Base-by-base conservation (phyloP, 2,888 invertebrate genomes). In the Ornithoptera priamus region DNA sequence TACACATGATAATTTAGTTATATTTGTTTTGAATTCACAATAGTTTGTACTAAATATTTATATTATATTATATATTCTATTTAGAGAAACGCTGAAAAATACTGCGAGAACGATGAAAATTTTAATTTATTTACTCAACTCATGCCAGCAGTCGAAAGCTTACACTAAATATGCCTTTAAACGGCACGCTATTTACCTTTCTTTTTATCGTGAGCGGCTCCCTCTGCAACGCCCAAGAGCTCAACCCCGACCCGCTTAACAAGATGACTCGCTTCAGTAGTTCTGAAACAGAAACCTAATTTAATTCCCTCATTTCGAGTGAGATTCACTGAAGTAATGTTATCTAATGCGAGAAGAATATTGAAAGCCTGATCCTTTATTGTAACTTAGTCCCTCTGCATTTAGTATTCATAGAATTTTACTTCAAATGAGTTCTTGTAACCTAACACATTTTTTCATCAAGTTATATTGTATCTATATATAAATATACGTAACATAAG, bases 161-260 rank as follows among this genome's bases (percentile, higher is more conserved):
- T 71, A 71, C 71, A 73, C 75, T 74, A 72, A 75, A 75, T 78
- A 77, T 72, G 71, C 70, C 73, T 73, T 76, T 74, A 76, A 70
- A 75, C 72, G 73, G 70, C 71, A 68, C 68, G 62, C 67, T 71
- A 69, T 74, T 72, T 75, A 92, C 93, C 85, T 94, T 94, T 83
- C 96, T 94, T 89, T 97, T 97, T 79, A 97, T 95, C 79, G 94
- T 94, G 65, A 97, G 93, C 46, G 97, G 97, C 84, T 97, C 97
- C 77, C 96, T 94, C 88, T 97, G 97, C 80, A 98, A 94, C 73
- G 98, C 97, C 98, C 98, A 98, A 53, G 97, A 97, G 80, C 97
- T 97, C 75, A 98, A 93, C 36, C 97, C 97, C 70, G 97, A 97
- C 71, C 98, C 98, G 84, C 97, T 97, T 85, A 97, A 94, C 82